A percentile compares a stretch with the other conserved stretches of the same genome.
Conservation (phyloP, 2,797 vertebrate species). For the Zonotrichia albicollis region DNA sequence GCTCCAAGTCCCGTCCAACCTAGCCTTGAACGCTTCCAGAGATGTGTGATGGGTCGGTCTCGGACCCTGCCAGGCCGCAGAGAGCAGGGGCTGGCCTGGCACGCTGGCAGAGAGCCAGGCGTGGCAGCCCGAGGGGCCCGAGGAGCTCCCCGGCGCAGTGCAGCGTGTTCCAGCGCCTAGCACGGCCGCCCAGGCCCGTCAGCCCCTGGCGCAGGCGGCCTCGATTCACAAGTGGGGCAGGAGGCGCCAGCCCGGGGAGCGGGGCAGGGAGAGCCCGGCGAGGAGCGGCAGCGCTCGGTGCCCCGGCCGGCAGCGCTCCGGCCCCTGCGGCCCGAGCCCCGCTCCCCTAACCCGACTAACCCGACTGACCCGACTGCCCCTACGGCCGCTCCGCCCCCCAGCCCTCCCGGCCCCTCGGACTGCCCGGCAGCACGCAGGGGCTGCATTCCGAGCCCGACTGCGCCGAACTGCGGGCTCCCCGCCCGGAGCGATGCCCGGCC, state of each 20-base stretch:
- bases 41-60: too few relatives aligned
- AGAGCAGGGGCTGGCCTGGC: background rate
- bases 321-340: background rate
- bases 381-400: background rate
- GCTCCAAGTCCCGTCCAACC: background rate
- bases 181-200: background rate
- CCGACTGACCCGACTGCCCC: background rate
- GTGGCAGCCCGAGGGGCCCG: rapidly evolving
- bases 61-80: rapidly evolving
- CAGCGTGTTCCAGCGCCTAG: background rate
- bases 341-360: background rate
- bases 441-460: background rate
- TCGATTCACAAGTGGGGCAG: background rate
- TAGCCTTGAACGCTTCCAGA: background rate
- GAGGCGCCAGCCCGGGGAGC: background rate
- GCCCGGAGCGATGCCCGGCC: background rate
- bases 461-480: background rate
- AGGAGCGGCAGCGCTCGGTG: background rate
- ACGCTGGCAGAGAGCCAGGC: background rate
- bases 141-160: background rate
- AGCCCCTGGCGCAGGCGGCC: rapidly evolving
- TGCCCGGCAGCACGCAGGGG: background rate
- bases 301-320: background rate
- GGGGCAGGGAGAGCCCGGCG: background rate
- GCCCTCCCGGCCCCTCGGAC: background rate